Conservation (phyloP, 1,140 invertebrate species). For the Meloidogyne chitwoodi region DNA sequence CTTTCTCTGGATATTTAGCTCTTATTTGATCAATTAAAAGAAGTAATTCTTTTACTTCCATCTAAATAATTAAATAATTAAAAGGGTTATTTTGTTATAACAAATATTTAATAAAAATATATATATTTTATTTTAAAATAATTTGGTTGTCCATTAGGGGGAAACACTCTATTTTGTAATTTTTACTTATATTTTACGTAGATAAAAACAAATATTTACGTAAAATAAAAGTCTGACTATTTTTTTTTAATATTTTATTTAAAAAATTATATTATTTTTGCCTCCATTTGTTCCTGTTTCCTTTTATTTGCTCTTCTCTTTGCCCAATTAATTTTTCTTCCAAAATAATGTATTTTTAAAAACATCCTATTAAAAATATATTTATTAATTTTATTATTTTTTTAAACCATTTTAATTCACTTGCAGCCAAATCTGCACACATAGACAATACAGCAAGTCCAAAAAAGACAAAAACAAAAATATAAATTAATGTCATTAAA, state of each 20-base stretch:
- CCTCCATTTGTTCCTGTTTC: conserved; percentile 48
- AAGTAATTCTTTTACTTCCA: conserved; percentile 56
- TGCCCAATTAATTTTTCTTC: conserved; percentile 58
- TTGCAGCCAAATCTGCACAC: conserved; percentile 57
- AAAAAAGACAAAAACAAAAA: conserved; percentile 57
- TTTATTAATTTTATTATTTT: neutral
- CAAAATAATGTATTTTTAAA: conserved; percentile 59
- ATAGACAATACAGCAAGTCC: conserved; percentile 58
- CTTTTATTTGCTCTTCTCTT: conserved; percentile 38
- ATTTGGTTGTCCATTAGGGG: no score
- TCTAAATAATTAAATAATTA: conserved; percentile 34
- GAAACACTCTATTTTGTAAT: no score
- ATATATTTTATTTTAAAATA: no score
- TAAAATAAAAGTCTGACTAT: no score
- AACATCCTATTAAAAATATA: conserved; percentile 30
- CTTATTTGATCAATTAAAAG: conserved; percentile 57
- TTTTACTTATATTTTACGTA: no score
- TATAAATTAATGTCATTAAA: conserved; percentile 54
- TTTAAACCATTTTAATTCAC: conserved; percentile 49
- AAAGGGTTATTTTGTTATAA: no score
- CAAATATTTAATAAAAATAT: no score
- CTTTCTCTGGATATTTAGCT: conserved; percentile 55
- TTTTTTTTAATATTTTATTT: neutral
- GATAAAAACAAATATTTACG: no score
- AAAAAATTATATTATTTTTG: neutral